Evolutionary conservation across 2,797 vertebrate species (phyloP), one percentile per base, ranked within the genome.

Genomic region (Lithobates sylvaticus): DNA sequence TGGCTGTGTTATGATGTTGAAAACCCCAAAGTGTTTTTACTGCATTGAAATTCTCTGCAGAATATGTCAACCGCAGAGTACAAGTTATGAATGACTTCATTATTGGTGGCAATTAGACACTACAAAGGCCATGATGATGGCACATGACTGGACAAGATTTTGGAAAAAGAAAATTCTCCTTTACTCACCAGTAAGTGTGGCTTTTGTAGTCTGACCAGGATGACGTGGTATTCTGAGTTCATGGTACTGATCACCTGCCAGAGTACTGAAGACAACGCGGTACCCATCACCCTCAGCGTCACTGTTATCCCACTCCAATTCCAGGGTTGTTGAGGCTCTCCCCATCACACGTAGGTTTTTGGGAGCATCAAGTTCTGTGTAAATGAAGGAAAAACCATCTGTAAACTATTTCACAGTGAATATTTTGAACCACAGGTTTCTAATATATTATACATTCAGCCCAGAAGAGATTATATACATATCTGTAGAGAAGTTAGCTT

Each of bases 241-340:
- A 1, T 99, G 96, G 87, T 99, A 99, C 90, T 97, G 97, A 90
- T 98, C 98, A 32, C 98, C 98, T 0, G 98, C 97, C 89, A 99
- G 93, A 29, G 98, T 99, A 94, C 97, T 99, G 91, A 97, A 99
- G 34, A 99, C 97, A 68, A 99, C 95, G 88, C 95, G 95, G 93
- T 99, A 99, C 76, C 93, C 93, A 67, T 97, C 96, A 0, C 95
- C 97, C 89, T 97, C 96, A 0, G 98, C 98, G 88, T 99, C 97
- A 0, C 98, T 99, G 93, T 99, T 99, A 91, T 99, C 98, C 98
- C 98, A 99, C 61, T 99, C 93, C 0, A 99, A 93, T 88, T 97
- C 97, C 18, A 99, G 94, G 79, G 93, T 94, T 88, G 94, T 95
- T 4, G 97, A 97, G 0, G 92, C 96, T 89, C 95, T 96, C 1